These are phyloP conservation scores for Sinella curviseta DNA, from an alignment of 1,140 invertebrate genomes.

Conservation along the genomic window DNA sequence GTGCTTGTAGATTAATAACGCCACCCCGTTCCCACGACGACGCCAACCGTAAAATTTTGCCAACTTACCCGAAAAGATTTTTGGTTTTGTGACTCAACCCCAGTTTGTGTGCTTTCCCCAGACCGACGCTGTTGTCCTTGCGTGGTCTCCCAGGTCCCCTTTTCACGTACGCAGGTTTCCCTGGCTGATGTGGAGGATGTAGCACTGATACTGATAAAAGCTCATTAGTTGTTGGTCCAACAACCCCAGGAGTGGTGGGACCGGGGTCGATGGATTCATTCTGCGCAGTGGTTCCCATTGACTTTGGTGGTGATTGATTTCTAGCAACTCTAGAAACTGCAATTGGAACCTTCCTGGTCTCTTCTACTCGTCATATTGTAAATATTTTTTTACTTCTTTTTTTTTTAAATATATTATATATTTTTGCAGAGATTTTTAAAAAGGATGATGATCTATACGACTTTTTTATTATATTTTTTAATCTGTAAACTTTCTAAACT, in stretches of 20 bases:
- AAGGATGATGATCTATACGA: background rate
- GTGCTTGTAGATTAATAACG: no score
- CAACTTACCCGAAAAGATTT: conserved; percentile 48
- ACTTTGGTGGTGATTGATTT: background rate
- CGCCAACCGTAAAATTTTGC: background rate
- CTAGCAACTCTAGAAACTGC: conserved; percentile 15
- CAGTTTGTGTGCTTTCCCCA: conserved; percentile 55
- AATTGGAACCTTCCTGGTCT: background rate
- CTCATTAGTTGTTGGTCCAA: background rate
- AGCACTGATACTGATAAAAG: conserved; percentile 34
- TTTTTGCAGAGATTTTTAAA: conserved; percentile 4
- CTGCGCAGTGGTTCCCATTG: conserved; percentile 15
- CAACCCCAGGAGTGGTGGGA: conserved; percentile 1
- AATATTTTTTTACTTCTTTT: background rate
- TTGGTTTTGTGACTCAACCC: conserved; percentile 56
- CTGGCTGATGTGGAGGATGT: conserved; percentile 49
- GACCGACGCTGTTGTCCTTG: conserved; percentile 59
- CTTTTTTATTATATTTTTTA: background rate
- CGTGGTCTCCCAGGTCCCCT: conserved; percentile 70
- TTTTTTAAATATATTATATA: no score
- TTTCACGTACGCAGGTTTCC: conserved; percentile 63
- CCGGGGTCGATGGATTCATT: conserved; percentile 22
- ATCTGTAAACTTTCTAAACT: background rate
- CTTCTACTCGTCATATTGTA: conserved; percentile 18
- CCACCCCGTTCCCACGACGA: no score